A percentile compares a stretch with the other conserved stretches of the same genome.
Evolutionary conservation across 2,888 invertebrate genomes (phyloP).

Genomic region (Athrips mouffetella): DNA sequence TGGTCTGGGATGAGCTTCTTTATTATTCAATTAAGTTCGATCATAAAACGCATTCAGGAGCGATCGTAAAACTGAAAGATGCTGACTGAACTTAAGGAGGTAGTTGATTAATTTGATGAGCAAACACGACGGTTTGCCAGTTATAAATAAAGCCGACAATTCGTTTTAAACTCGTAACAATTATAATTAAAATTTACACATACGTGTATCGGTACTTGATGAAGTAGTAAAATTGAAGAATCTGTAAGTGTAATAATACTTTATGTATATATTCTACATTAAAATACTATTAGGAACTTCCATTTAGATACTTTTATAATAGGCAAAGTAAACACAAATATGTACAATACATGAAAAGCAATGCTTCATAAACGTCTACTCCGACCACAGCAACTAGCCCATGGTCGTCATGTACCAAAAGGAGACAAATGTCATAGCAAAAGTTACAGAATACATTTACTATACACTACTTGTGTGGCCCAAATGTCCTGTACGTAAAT

Average conservation of each 20-base stretch:
- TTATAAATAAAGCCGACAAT: too few species aligned
- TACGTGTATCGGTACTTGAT: too few species aligned
- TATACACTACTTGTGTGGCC: slow-evolving; percentile 36
- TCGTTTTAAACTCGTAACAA: too few species aligned
- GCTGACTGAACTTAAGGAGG: background rate
- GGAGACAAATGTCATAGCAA: slow-evolving; percentile 33
- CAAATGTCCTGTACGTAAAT: slow-evolving; percentile 37
- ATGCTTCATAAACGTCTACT: slow-evolving; percentile 1
- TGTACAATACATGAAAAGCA: background rate
- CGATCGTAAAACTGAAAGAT: background rate
- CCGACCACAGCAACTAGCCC: slow-evolving; percentile 13
- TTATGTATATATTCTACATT: too few species aligned
- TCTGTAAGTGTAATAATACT: too few species aligned
- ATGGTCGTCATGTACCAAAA: slow-evolving; percentile 28
- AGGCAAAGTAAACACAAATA: too few species aligned
- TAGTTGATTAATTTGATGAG: background rate
- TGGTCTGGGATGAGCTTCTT: background rate
- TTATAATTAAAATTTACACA: too few species aligned
- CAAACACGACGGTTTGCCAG: background rate
- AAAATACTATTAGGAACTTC: too few species aligned
- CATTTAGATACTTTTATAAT: too few species aligned
- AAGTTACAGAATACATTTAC: slow-evolving; percentile 26
- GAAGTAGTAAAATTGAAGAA: too few species aligned
- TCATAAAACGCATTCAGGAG: background rate
- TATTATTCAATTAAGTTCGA: slow-evolving; percentile 1